A percentile compares a stretch with the other conserved stretches of the same genome.
phyloP scores from a whole-genome alignment of 2,113 vertebrate genomes.

The Sapajus apella region DNA sequence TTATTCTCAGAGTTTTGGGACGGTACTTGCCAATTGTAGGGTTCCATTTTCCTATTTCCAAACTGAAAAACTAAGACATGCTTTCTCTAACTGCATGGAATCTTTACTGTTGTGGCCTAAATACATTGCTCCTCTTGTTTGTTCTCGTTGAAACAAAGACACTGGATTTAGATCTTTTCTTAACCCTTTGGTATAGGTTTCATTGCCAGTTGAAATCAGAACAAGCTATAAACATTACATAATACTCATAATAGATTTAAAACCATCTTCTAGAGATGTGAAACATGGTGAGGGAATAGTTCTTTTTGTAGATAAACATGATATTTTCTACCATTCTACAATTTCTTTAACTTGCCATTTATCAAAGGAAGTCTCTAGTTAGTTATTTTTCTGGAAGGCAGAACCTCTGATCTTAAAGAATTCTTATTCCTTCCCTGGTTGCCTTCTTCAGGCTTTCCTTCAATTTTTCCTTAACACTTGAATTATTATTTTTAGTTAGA shows the following conservation, averaged over 20 bases:
- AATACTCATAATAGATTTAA: not conserved
- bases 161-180: not conserved
- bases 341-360: not conserved
- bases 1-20: not conserved
- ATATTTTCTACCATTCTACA: not conserved
- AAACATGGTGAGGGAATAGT: not conserved
- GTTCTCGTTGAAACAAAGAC: not conserved
- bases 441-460: not conserved
- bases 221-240: not conserved
- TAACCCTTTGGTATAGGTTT: not conserved
- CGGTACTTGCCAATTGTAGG: not conserved
- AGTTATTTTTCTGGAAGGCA: not conserved
- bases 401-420: not conserved
- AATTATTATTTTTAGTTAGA: slow-evolving; percentile 38
- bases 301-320: not conserved
- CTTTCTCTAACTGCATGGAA: not conserved
- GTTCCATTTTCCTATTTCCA: not conserved
- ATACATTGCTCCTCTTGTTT: not conserved
- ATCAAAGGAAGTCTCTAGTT: not conserved
- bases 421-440: not conserved
- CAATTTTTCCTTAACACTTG: not conserved
- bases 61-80: not conserved
- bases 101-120: not conserved
- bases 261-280: not conserved
- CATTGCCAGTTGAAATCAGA: not conserved